These are phyloP conservation scores for Baccha elongata DNA, from an alignment of 2,888 invertebrate genomes.

Conservation along the genomic window DNA sequence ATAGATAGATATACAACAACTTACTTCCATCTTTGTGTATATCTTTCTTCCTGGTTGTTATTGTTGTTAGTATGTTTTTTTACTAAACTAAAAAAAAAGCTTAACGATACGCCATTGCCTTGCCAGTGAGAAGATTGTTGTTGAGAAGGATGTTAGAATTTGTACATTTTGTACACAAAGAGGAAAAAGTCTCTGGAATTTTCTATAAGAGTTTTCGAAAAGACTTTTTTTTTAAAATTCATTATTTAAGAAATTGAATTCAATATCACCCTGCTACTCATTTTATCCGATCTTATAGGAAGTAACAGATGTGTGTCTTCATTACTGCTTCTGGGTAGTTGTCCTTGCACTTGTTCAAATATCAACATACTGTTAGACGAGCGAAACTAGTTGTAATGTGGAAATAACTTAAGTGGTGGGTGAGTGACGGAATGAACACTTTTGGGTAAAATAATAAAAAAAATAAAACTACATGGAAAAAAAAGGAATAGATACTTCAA, in stretches of 20 bases:
- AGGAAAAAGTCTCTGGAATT: slow-evolving; percentile 55
- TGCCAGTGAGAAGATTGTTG: slow-evolving; percentile 23
- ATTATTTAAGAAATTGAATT: slow-evolving; percentile 32
- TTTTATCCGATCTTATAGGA: slow-evolving; percentile 17
- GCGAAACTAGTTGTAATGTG: slow-evolving; percentile 26
- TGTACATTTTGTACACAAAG: slow-evolving; percentile 18
- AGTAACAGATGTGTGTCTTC: slow-evolving; percentile 59
- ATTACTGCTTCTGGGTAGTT: slow-evolving; percentile 24
- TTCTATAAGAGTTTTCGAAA: slow-evolving; percentile 46
- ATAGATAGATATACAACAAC: not conserved
- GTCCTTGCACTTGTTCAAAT: slow-evolving; percentile 48
- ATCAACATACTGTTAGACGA: slow-evolving; percentile 35
- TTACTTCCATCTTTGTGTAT: not conserved
- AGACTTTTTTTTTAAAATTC: slow-evolving; percentile 3
- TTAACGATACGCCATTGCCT: slow-evolving; percentile 35
- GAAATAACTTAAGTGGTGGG: slow-evolving; percentile 5
- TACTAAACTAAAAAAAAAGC: slow-evolving; percentile 11
- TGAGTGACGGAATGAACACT: slow-evolving; percentile 23
- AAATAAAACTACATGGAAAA: not conserved
- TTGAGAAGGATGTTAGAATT: slow-evolving; percentile 19
- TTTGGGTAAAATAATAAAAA: slow-evolving; percentile 33
- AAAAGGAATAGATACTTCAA: not conserved
- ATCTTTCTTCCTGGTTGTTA: not conserved
- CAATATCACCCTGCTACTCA: slow-evolving; percentile 31
- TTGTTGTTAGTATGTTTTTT: not conserved